Conservation (phyloP, 2,113 vertebrate species). For the Collichthys lucidus region DNA sequence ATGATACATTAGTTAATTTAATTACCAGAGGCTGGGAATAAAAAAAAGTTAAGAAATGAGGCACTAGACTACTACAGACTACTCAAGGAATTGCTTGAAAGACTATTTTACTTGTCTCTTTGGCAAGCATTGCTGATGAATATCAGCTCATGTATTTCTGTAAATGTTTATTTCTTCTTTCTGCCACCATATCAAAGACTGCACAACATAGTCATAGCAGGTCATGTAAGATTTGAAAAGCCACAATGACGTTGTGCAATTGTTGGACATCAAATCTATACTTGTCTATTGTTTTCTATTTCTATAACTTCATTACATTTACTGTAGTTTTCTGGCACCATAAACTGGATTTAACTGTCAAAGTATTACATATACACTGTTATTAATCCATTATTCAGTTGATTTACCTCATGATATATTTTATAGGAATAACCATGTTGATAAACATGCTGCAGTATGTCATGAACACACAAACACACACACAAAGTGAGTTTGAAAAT, state of each 20-base stretch:
- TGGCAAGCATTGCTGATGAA: background rate
- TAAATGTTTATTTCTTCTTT: background rate
- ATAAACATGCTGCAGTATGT: background rate
- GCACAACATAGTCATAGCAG: background rate
- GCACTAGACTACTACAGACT: background rate
- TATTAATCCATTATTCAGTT: background rate
- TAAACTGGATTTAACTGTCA: background rate
- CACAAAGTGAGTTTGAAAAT: slow-evolving; percentile 64
- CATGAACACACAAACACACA: slow-evolving; percentile 28
- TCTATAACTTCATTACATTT: background rate
- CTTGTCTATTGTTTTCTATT: background rate
- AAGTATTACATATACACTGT: background rate
- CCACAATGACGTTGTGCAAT: background rate
- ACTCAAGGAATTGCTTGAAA: background rate
- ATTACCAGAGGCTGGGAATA: background rate
- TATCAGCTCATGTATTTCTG: too few species aligned
- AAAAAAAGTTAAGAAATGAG: background rate
- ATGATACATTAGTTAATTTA: too few species aligned
- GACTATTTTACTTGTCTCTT: background rate
- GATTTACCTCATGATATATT: background rate
- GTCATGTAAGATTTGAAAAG: background rate
- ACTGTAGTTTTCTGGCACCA: background rate
- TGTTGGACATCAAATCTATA: too few species aligned
- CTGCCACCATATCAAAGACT: background rate
- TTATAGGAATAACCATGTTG: background rate